phyloP scores from a whole-genome alignment of 2,113 vertebrate genomes.

The Tursiops truncatus region DNA sequence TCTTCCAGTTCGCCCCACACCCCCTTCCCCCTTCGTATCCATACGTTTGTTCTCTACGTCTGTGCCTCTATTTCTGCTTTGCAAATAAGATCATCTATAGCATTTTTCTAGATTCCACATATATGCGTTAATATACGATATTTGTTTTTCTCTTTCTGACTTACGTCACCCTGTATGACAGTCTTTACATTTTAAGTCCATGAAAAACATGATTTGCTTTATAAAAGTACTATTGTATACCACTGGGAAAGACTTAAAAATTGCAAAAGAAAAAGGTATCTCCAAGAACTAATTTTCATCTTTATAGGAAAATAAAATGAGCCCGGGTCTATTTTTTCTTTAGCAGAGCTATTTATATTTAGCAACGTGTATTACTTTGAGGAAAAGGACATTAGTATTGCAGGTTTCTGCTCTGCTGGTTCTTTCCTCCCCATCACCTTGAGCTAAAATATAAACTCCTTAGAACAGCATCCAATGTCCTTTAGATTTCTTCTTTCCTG shows the following conservation, averaged over 20 bases:
- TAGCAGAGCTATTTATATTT: conserved; percentile 23
- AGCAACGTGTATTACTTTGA: background rate
- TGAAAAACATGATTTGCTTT: background rate
- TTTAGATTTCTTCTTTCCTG: background rate
- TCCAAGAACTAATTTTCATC: conserved; percentile 52
- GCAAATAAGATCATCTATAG: no score
- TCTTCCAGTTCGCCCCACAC: no score
- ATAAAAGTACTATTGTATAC: background rate
- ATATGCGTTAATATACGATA: no score
- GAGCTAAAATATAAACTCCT: background rate
- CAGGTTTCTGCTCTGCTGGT: conserved; percentile 6
- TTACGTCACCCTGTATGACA: no score
- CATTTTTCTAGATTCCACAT: no score
- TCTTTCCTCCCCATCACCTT: background rate
- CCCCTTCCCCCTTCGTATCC: no score
- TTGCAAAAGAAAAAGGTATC: background rate
- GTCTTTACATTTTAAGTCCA: background rate
- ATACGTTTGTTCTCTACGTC: no score
- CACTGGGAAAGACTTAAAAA: background rate
- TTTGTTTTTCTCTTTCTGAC: no score
- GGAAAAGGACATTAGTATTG: background rate
- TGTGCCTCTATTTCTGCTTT: no score
- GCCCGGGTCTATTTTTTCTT: background rate
- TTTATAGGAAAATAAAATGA: conserved; percentile 49
- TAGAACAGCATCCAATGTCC: background rate